Evolutionary conservation across 1,140 invertebrate genomes (phyloP).

Genomic region (Apocrypta bakeri): DNA sequence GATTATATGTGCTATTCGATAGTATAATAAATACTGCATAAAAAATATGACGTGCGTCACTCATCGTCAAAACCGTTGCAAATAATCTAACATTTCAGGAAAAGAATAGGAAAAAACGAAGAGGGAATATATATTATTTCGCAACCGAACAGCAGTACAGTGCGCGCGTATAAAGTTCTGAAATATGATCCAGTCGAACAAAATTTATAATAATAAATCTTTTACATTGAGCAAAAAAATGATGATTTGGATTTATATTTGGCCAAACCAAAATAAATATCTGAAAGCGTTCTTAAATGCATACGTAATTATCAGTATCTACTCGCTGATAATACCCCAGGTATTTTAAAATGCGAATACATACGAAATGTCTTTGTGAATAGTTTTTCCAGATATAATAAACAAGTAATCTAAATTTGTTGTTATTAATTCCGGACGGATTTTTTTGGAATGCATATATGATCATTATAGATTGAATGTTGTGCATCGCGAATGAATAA

Average conservation of each 20-base stretch:
- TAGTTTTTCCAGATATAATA: background rate
- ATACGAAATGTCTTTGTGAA: background rate
- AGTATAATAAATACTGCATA: background rate
- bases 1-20: no score
- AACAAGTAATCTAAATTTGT: background rate
- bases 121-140: no score
- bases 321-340: conserved; percentile 37
- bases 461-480: background rate
- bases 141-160: no score
- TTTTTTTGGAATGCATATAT: background rate
- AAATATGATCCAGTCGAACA: background rate
- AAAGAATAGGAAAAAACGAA: background rate
- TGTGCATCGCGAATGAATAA: background rate
- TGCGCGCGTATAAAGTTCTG: no score
- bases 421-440: background rate
- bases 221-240: conserved; percentile 20
- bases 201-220: background rate
- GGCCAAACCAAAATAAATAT: conserved; percentile 23
- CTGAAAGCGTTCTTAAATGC: background rate
- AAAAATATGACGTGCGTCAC: conserved; percentile 7
- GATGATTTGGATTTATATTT: background rate
- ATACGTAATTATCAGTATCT: background rate
- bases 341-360: background rate
- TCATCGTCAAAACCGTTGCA: background rate
- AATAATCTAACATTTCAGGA: background rate